Conservation (phyloP, 2,888 invertebrate species). For the Monopis laevigella region DNA sequence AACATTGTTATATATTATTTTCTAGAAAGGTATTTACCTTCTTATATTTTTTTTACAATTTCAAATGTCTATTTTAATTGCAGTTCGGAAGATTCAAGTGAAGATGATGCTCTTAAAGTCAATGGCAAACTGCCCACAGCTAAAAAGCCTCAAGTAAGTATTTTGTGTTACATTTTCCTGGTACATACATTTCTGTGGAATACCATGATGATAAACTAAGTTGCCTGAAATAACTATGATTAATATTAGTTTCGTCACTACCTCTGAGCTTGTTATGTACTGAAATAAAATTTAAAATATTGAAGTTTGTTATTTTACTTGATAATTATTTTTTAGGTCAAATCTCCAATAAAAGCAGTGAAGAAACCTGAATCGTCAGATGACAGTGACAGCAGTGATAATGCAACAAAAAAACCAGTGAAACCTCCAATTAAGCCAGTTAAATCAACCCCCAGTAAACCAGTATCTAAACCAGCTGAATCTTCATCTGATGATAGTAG, state of each 20-base stretch:
- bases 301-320: neutral
- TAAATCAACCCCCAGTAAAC: conserved; percentile 19
- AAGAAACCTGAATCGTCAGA: conserved; percentile 34
- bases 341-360: conserved; percentile 15
- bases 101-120: conserved; percentile 26
- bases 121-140: conserved; percentile 38
- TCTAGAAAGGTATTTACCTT: too few relatives aligned
- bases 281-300: conserved; percentile 5
- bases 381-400: conserved; percentile 30
- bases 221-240: conserved; percentile 10
- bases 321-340: conserved; percentile 17
- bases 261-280: conserved; percentile 34
- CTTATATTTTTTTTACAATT: neutral
- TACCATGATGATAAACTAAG: neutral
- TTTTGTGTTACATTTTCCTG: neutral
- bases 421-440: conserved; percentile 15
- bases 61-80: neutral
- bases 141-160: conserved; percentile 35
- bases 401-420: conserved; percentile 23
- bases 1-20: too few relatives aligned
- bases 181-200: neutral
- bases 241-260: conserved; percentile 43
- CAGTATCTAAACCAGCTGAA: conserved; percentile 29
- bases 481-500: conserved; percentile 48
- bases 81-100: conserved; percentile 37